Evolutionary conservation across 2,888 invertebrate species (phyloP).

Genomic region (Loripinus fragilis): DNA sequence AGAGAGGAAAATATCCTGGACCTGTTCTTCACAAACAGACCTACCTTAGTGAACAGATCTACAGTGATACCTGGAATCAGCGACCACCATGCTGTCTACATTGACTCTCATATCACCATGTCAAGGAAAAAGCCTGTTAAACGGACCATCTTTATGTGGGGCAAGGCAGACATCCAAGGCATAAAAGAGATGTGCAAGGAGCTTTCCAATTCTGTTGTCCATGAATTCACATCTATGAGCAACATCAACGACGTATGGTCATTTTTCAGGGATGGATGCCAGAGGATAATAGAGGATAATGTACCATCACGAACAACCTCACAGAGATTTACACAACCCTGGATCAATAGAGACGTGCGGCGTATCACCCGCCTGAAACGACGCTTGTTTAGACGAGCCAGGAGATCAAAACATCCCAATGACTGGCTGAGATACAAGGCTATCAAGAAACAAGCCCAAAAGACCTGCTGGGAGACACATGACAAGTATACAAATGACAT

Average conservation of each 20-base stretch:
- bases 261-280: constrained; percentile 15
- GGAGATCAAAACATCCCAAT: not conserved
- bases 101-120: not conserved
- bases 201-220: not conserved
- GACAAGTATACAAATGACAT: not conserved
- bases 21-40: too few species aligned
- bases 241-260: not conserved
- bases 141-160: constrained; percentile 29
- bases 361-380: constrained; percentile 3
- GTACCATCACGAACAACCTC: constrained; percentile 1
- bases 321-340: too few species aligned
- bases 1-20: too few species aligned
- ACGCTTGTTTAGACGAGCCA: not conserved
- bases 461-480: not conserved
- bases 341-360: not conserved
- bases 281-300: constrained; percentile 11
- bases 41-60: too few species aligned
- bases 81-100: too few species aligned
- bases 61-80: too few species aligned
- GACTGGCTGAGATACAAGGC: not conserved
- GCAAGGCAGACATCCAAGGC: not conserved
- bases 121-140: constrained; percentile 17
- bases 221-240: not conserved
- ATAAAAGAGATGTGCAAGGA: constrained; percentile 6
- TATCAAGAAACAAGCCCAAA: constrained; percentile 1